Evolutionary conservation across 2,888 invertebrate species (phyloP).

Genomic region (Drosophila paramelanica): DNA sequence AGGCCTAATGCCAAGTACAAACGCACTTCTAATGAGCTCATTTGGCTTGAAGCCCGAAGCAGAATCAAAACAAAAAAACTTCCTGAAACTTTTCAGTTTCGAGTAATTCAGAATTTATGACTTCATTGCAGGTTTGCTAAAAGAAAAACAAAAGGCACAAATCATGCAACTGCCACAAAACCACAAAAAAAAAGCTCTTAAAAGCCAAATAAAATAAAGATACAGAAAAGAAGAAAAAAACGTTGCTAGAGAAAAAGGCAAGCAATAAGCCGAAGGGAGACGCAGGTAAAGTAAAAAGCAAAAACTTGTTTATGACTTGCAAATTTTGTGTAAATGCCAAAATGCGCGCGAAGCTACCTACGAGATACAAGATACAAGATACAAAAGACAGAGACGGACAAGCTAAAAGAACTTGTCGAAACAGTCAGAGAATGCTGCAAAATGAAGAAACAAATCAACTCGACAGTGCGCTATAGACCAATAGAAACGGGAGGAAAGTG

Average conservation of each 20-base stretch:
- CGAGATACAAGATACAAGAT: conserved; percentile 33
- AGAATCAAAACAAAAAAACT: conserved; percentile 30
- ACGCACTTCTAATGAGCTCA: conserved; percentile 57
- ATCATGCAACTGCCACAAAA: conserved; percentile 49
- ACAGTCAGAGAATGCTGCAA: conserved; percentile 19
- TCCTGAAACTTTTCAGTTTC: conserved; percentile 47
- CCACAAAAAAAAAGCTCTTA: conserved; percentile 14
- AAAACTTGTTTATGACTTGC: conserved; percentile 82
- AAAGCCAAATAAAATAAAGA: conserved; percentile 46
- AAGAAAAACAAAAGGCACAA: conserved; percentile 42
- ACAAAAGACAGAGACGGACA: conserved; percentile 20
- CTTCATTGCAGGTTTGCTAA: conserved; percentile 57
- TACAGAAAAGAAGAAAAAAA: conserved; percentile 24
- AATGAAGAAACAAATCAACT: conserved; percentile 61
- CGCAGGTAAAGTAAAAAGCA: conserved; percentile 69
- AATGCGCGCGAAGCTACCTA: conserved; percentile 35
- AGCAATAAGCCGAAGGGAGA: conserved; percentile 30
- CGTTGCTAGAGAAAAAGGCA: conserved; percentile 15
- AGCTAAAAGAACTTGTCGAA: conserved; percentile 57
- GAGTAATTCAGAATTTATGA: conserved; percentile 74
- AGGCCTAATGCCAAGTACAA: conserved; percentile 19
- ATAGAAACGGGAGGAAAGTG: conserved; percentile 8
- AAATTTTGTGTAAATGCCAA: conserved; percentile 70
- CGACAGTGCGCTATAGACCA: conserved; percentile 17
- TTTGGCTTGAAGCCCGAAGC: conserved; percentile 29